Conservation (phyloP, 1,140 invertebrate genomes). For the Ectropis grisescens region DNA sequence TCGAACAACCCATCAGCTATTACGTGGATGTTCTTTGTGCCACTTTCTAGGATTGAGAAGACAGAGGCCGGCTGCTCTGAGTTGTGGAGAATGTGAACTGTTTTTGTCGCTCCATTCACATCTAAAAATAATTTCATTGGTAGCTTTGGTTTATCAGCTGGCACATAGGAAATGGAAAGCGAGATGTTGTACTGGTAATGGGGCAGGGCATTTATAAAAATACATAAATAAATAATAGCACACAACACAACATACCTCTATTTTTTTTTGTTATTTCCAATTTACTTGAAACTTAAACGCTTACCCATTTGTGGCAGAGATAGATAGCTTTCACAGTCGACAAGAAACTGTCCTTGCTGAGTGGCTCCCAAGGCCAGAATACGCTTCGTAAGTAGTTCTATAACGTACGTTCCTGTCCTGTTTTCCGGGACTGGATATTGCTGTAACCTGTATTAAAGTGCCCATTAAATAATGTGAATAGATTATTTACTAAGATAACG, state of each 20-base stretch:
- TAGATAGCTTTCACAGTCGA: conserved; percentile 95
- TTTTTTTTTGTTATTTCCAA: too few relatives aligned
- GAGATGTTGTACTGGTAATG: too few relatives aligned
- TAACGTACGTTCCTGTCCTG: conserved; percentile 85
- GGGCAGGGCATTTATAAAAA: too few relatives aligned
- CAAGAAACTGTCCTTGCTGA: conserved; percentile 89
- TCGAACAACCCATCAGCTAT: conserved; percentile 94
- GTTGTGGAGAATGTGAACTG: conserved; percentile 93
- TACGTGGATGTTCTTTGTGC: conserved; percentile 86
- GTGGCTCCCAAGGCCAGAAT: conserved; percentile 87
- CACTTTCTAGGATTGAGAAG: conserved; percentile 92
- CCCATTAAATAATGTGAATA: conserved; percentile 2
- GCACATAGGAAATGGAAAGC: too few relatives aligned
- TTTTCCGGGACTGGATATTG: conserved; percentile 90
- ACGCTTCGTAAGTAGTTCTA: conserved; percentile 88
- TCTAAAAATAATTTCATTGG: too few relatives aligned
- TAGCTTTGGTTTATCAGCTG: too few relatives aligned
- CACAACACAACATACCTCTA: too few relatives aligned
- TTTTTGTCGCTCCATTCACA: conserved; percentile 73
- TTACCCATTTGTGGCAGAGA: conserved; percentile 81
- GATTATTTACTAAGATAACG: not conserved
- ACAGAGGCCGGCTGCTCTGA: conserved; percentile 95
- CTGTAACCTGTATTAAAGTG: conserved; percentile 70
- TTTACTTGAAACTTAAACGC: too few relatives aligned
- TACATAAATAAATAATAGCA: too few relatives aligned